These are phyloP conservation scores for Solenopsis fugax DNA, from an alignment of 1,140 invertebrate genomes.

Conservation along the genomic window DNA sequence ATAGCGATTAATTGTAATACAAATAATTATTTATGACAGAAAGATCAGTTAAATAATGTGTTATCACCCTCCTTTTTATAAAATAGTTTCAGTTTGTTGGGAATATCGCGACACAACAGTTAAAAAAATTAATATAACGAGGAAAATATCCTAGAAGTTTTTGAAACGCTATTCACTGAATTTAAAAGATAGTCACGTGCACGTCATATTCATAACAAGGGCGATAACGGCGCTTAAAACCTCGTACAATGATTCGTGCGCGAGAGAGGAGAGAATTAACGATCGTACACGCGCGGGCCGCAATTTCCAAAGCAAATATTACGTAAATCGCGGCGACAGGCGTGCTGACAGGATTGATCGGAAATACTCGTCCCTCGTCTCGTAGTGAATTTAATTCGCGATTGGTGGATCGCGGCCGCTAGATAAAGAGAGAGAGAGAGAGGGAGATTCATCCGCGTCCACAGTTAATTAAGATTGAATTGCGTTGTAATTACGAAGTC, in stretches of 20 bases:
- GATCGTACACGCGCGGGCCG: conserved; percentile 18
- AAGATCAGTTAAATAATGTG: neutral
- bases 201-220: conserved; percentile 44
- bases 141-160: neutral
- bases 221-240: conserved; percentile 36
- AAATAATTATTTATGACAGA: neutral
- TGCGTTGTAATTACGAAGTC: conserved; percentile 56
- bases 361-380: conserved; percentile 26
- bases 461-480: conserved; percentile 77
- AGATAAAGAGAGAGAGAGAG: conserved; percentile 51
- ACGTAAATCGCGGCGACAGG: conserved; percentile 30
- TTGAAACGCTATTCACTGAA: neutral
- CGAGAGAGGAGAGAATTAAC: conserved; percentile 62
- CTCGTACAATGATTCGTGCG: neutral
- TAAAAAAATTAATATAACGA: neutral
- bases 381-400: conserved; percentile 40
- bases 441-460: conserved; percentile 45
- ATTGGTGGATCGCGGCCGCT: conserved; percentile 47
- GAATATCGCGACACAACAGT: neutral
- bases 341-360: conserved; percentile 53
- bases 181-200: conserved; percentile 44
- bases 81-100: conserved; percentile 1
- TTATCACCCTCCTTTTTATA: neutral
- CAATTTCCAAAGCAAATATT: conserved; percentile 67
- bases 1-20: neutral